Evolutionary conservation across 1,140 invertebrate genomes (phyloP).

Genomic region (Oreohelix idahoensis): DNA sequence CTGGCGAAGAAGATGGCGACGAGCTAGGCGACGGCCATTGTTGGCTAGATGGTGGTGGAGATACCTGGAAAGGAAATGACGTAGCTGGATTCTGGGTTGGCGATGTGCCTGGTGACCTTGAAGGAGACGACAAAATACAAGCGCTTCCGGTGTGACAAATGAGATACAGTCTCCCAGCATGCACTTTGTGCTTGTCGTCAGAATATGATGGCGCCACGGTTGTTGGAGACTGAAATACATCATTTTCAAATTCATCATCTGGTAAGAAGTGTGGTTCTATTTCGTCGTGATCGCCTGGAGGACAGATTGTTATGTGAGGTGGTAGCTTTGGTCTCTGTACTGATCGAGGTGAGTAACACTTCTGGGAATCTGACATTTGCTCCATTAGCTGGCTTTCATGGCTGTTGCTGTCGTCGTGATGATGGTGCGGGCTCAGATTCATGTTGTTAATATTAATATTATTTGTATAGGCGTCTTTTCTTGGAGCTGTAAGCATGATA

Average conservation of each 20-base stretch:
- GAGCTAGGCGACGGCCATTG: not conserved
- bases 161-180: conserved; percentile 35
- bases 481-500: not conserved
- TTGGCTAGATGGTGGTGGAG: not conserved
- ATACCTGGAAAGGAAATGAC: conserved; percentile 5
- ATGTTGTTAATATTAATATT: not conserved
- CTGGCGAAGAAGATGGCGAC: not conserved
- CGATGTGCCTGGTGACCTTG: not conserved
- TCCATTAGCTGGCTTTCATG: not conserved
- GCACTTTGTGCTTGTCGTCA: conserved; percentile 35
- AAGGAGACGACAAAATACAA: conserved; percentile 5
- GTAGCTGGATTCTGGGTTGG: not conserved
- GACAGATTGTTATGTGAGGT: conserved; percentile 34
- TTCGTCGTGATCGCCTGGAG: conserved; percentile 9
- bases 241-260: conserved; percentile 33
- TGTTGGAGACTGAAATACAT: conserved; percentile 11
- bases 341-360: conserved; percentile 3
- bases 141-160: conserved; percentile 17
- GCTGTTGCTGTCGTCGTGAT: not conserved
- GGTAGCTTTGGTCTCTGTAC: not conserved
- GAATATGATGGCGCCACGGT: not conserved
- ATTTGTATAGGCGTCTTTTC: not conserved
- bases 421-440: not conserved
- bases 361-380: not conserved
- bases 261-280: not conserved